Evolutionary conservation across 2,888 invertebrate genomes (phyloP), one percentile per base, ranked within the genome.

Genomic region (Drosophila antonietae): DNA sequence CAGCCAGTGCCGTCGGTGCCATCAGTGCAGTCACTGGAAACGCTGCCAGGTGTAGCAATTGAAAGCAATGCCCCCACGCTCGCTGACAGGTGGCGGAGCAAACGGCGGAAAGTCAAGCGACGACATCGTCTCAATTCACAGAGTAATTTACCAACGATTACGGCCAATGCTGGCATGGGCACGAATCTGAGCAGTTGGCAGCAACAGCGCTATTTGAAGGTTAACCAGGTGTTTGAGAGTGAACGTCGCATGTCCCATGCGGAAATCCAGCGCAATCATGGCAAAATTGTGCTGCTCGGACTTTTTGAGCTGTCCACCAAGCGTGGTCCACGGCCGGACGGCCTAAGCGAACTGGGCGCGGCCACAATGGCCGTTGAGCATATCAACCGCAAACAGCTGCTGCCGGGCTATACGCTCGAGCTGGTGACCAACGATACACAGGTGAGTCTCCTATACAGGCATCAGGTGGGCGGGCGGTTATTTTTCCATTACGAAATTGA

Each of bases 381-480:
- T 85, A 95, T 98, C 88, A 97, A 97, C 93, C 93, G 94, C 64
- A 94, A 95, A 85, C 93, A 94, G 8, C 75, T 93, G 63, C 93
- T 97, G 61, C 95, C 96, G 0, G 96, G 96, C 52, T 97, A 97
- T 90, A 94, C 94, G 55, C 93, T 98, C 70, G 95, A 95, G 75
- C 94, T 97, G 74, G 94, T 97, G 87, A 95, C 96, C 81, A 97
- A 97, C 91, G 97, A 98, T 89, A 97, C 97, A 0, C 95, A 96
- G 96, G 97, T 97, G 94, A 93, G 94, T 69, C 15, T 0, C 2
- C 35, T 20, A 28, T 1, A 18, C 43, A 14, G 41, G 57, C 12
- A 2, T 8, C 44, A 31, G 44, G 33, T 57, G 37, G 58, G 46
- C 33, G 23, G 20, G 14, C 14, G 1, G 20, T 1, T 20, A 20